Conservation (phyloP, 2,113 vertebrate species). For the Bujurquina vittata region DNA sequence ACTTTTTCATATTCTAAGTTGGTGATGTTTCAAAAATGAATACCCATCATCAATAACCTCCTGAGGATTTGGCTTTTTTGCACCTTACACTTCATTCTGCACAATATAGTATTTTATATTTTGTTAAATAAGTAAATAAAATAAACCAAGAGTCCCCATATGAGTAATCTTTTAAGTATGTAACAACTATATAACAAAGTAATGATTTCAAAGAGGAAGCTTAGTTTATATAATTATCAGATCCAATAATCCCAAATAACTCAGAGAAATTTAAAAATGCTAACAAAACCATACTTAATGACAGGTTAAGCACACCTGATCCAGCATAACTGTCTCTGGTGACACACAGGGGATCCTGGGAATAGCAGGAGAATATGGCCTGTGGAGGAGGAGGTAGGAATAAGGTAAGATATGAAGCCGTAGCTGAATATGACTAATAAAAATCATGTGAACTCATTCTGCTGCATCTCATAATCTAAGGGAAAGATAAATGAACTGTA, state of each 20-base stretch:
- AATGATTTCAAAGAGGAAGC: background rate
- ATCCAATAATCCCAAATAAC: background rate
- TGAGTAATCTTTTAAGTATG: background rate
- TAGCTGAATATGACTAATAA: background rate
- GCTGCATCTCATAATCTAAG: background rate
- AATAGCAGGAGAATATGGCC: slow-evolving; percentile 91
- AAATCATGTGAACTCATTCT: background rate
- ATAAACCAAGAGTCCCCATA: background rate
- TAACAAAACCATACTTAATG: background rate
- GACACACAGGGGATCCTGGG: slow-evolving; percentile 90
- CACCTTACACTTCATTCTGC: background rate
- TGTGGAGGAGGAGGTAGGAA: slow-evolving; percentile 58
- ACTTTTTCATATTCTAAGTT: background rate
- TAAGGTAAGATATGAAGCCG: background rate
- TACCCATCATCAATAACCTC: background rate
- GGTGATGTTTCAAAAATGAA: background rate
- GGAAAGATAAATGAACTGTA: background rate
- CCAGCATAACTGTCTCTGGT: slow-evolving; percentile 90
- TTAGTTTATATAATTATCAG: background rate
- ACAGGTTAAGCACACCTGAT: slow-evolving; percentile 75
- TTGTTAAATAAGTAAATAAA: background rate
- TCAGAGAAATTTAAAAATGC: background rate
- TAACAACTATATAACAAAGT: background rate
- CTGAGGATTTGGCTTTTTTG: background rate
- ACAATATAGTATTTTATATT: background rate